Evolutionary conservation across 1,140 invertebrate genomes (phyloP).

Genomic region (Diplogasteroides magnus): DNA sequence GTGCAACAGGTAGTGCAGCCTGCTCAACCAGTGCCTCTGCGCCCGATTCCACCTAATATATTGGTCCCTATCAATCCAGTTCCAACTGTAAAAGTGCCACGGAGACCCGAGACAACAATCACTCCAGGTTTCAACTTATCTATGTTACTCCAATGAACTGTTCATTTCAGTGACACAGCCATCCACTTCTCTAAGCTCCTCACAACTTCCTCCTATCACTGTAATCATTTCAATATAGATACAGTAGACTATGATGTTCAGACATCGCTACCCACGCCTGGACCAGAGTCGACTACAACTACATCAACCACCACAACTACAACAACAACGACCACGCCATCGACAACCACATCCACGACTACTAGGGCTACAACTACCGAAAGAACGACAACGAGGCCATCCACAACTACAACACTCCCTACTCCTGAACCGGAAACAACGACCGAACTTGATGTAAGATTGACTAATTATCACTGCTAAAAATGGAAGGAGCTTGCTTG

Average conservation of each 20-base stretch:
- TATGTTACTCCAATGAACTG: background rate
- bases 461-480: too few relatives aligned
- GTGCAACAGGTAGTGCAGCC: slow-evolving; percentile 1
- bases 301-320: slow-evolving; percentile 8
- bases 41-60: background rate
- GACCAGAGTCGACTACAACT: slow-evolving; percentile 13
- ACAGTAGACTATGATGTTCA: background rate
- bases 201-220: background rate
- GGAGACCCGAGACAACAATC: too few relatives aligned
- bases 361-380: slow-evolving; percentile 15
- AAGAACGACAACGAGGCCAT: slow-evolving; percentile 13
- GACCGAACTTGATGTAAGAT: background rate
- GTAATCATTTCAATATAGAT: background rate
- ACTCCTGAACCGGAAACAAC: background rate
- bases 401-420: background rate
- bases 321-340: slow-evolving; percentile 7
- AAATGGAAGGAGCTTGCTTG: background rate
- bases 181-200: background rate
- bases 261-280: slow-evolving; percentile 4
- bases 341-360: slow-evolving; percentile 10
- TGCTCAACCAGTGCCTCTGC: background rate
- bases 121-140: background rate
- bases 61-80: background rate
- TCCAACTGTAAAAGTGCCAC: too few relatives aligned
- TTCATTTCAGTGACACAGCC: background rate